Percentiles rank a stretch among this genome's conserved stretches.
These are phyloP conservation scores for Isaurus tuberculatus DNA, from an alignment of 92 coral and sea anemone genomes.

Conservation along the genomic window DNA sequence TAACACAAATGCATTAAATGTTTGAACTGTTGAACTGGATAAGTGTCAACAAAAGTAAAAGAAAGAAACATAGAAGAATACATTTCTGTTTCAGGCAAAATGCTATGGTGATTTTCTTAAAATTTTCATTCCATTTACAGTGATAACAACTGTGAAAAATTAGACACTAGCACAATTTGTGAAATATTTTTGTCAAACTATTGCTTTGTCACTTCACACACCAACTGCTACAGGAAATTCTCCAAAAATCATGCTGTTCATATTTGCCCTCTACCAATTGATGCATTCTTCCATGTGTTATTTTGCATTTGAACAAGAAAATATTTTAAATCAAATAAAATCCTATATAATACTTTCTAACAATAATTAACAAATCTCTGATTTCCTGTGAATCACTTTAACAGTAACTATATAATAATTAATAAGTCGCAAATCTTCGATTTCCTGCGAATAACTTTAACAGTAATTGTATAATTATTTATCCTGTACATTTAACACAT, in stretches of 20 bases:
- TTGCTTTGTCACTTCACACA: slow-evolving; percentile 8
- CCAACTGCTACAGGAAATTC: slow-evolving; percentile 12
- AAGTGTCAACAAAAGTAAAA: slow-evolving; percentile 9
- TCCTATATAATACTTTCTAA: slow-evolving; percentile 4
- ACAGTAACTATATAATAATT: slow-evolving; percentile 11
- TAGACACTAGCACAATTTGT: neutral
- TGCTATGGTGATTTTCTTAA: slow-evolving; percentile 9
- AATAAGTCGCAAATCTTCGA: neutral
- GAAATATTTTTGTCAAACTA: neutral
- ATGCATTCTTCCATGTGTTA: neutral
- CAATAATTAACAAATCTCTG: slow-evolving; percentile 6
- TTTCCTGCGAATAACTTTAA: slow-evolving; percentile 9
- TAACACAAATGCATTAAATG: neutral
- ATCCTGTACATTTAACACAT: slow-evolving; percentile 3
- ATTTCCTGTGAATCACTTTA: slow-evolving; percentile 10
- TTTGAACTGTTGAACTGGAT: slow-evolving; percentile 6
- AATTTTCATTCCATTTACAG: slow-evolving; percentile 9
- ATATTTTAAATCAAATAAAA: slow-evolving; percentile 9
- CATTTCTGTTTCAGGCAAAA: slow-evolving; percentile 7
- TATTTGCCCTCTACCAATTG: slow-evolving; percentile 5
- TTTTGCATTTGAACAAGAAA: slow-evolving; percentile 9
- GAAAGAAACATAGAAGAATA: slow-evolving; percentile 8
- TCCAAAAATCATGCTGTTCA: slow-evolving; percentile 4
- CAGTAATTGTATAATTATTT: slow-evolving; percentile 11
- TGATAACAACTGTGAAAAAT: slow-evolving; percentile 9